Evolutionary conservation across 2,113 vertebrate species (phyloP).

Genomic region (Xenopus borealis): DNA sequence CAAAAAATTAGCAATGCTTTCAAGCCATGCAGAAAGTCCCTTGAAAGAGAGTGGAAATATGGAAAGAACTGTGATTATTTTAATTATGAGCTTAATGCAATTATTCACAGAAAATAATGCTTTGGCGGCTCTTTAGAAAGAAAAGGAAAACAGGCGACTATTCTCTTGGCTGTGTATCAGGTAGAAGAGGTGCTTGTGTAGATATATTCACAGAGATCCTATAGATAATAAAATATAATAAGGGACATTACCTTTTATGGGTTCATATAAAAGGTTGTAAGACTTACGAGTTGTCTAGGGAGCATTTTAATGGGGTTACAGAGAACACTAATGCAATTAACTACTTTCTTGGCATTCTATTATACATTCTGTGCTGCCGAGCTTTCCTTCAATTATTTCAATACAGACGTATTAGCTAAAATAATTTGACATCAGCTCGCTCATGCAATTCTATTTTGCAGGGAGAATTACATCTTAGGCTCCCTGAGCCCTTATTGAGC

Average conservation of each 20-base stretch:
- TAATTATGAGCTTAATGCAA: too few relatives aligned
- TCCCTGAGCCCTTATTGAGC: too few relatives aligned
- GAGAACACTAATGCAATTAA: slow-evolving; percentile 31
- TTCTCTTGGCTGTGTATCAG: too few relatives aligned
- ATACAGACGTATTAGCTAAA: slow-evolving; percentile 17
- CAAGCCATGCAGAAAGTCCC: too few relatives aligned
- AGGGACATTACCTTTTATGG: not conserved
- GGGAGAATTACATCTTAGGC: too few relatives aligned
- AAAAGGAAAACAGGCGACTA: too few relatives aligned
- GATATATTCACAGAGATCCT: not conserved
- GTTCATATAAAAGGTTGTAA: slow-evolving; percentile 3
- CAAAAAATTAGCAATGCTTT: too few relatives aligned
- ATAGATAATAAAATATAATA: slow-evolving; percentile 15
- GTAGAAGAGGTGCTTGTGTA: not conserved
- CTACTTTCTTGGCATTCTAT: slow-evolving; percentile 18
- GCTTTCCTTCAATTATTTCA: slow-evolving; percentile 13
- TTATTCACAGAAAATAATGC: too few relatives aligned
- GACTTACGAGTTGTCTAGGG: slow-evolving; percentile 6
- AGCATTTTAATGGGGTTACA: slow-evolving; percentile 21
- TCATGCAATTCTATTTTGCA: not conserved
- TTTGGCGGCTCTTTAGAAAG: too few relatives aligned
- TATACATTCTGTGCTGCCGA: slow-evolving; percentile 3
- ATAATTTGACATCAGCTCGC: slow-evolving; percentile 31
- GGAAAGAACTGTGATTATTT: too few relatives aligned
- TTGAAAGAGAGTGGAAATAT: too few relatives aligned